Base-by-base conservation (phyloP, 2,888 invertebrate species). In the Megamerina dolium region DNA sequence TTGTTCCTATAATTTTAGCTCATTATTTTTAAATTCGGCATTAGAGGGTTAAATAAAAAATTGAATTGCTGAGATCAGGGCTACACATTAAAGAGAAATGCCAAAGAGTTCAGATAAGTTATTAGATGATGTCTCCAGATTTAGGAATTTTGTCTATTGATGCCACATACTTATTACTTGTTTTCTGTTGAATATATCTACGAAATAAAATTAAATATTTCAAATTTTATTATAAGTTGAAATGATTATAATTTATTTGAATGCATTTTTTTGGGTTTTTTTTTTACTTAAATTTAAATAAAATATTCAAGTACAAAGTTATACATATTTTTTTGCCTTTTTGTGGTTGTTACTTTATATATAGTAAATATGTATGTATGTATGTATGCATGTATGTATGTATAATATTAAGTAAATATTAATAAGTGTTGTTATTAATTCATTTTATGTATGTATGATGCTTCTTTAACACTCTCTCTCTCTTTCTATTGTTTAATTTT, bases 301-400 rank as follows among this genome's bases (percentile, higher is more conserved):
- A 66, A 67, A 64, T 65, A 66, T 66, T 63, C 66, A 65, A 65
- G 66, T 65, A 65, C 66, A 65, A 65, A 65, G 65, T 63, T 64
- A 63, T 63, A 61, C 37, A 44, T 58, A 51, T 66, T 63, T 63
- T n/a, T n/a, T n/a, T n/a, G n/a, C n/a, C n/a, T n/a, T n/a, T n/a
- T n/a, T n/a, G n/a, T n/a, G n/a, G 5, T 5, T 5, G n/a, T 18
- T 34, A 34, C 17, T 6, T 30, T 13, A 13, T 6, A 13, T 13
- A 13, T 13, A 6, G 14, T 8, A 30, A 6, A 30, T 30, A 10
- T 34, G 12, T 34, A 34, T 10, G 17, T 34, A 34, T 34, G 12
- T 34, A 34, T 34, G 12, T 19, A 34, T 41, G 16, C 35, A 31
- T 23, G 18, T 41, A 17, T 27, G 18, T 37, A 37, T 59, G 56